Percentiles rank a stretch among this genome's conserved stretches.
These are phyloP conservation scores for Didymodactylos carnosus DNA, from an alignment of 2,888 invertebrate genomes.

Conservation along the genomic window DNA sequence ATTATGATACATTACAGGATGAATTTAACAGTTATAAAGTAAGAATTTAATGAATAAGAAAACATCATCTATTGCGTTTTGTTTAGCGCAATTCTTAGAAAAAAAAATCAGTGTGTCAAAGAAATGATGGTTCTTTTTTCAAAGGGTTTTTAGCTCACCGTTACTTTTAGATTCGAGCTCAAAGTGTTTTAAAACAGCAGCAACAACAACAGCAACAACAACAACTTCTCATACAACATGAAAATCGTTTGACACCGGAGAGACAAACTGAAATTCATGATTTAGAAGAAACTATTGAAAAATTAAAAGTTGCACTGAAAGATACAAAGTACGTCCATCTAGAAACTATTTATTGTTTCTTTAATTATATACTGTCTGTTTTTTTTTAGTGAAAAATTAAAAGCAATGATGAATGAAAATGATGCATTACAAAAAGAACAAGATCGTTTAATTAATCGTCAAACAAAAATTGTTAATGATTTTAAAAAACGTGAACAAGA, in stretches of 20 bases:
- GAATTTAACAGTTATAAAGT: background rate
- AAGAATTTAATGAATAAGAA: background rate
- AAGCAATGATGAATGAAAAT: conserved; percentile 22
- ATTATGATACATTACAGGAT: background rate
- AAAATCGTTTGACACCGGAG: background rate
- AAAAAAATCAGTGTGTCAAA: too few relatives aligned
- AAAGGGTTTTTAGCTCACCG: too few relatives aligned
- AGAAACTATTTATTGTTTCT: too few relatives aligned
- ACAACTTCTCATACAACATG: background rate
- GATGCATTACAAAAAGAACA: conserved; percentile 29
- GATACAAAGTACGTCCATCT: conserved; percentile 23
- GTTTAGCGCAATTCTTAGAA: background rate
- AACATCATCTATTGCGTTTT: background rate
- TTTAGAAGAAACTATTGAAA: conserved; percentile 31
- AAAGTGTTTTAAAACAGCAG: conserved; percentile 60
- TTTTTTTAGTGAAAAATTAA: conserved; percentile 23
- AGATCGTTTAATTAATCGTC: conserved; percentile 24
- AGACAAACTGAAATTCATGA: background rate
- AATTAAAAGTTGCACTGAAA: conserved; percentile 29
- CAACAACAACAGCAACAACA: conserved; percentile 45
- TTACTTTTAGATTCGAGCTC: conserved; percentile 45
- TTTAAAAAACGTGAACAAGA: conserved; percentile 23
- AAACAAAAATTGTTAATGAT: conserved; percentile 26
- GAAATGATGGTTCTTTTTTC: too few relatives aligned
- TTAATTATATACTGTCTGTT: too few relatives aligned